Evolutionary conservation across 2,888 invertebrate genomes (phyloP).

Genomic region (Plebejus anna): DNA sequence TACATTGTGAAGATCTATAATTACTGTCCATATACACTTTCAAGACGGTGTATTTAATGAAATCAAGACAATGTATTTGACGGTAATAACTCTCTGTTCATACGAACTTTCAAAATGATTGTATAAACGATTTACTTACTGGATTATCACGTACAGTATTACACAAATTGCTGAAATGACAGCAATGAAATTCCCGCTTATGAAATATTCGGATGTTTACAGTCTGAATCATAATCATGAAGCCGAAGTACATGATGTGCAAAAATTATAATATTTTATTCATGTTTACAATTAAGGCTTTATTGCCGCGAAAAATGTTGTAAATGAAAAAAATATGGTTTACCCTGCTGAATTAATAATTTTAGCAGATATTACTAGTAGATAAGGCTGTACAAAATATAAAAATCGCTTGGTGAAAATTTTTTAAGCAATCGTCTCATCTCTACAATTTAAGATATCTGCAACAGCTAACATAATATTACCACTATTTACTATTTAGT

Average conservation of each 20-base stretch:
- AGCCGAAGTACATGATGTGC: background rate
- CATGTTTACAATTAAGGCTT: background rate
- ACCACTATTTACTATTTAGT: too few relatives aligned
- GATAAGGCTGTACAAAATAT: too few relatives aligned
- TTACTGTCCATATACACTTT: background rate
- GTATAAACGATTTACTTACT: slow-evolving; percentile 7
- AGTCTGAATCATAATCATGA: background rate
- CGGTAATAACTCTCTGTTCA: background rate
- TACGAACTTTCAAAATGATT: background rate
- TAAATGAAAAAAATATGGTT: background rate
- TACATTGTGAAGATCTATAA: too few relatives aligned
- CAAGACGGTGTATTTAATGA: background rate
- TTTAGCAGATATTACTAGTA: too few relatives aligned
- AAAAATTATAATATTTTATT: slow-evolving; percentile 15
- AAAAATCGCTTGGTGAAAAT: too few relatives aligned
- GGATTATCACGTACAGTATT: slow-evolving; percentile 7
- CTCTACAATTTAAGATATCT: too few relatives aligned
- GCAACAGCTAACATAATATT: too few relatives aligned
- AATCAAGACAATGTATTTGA: background rate
- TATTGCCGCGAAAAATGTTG: background rate
- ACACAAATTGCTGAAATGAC: slow-evolving; percentile 14
- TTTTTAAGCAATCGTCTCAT: too few relatives aligned
- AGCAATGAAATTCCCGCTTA: slow-evolving; percentile 7
- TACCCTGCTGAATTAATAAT: background rate
- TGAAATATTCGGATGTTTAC: slow-evolving; percentile 18